Evolutionary conservation across 2,797 vertebrate species (phyloP).

Genomic region (Babyrousa celebensis): DNA sequence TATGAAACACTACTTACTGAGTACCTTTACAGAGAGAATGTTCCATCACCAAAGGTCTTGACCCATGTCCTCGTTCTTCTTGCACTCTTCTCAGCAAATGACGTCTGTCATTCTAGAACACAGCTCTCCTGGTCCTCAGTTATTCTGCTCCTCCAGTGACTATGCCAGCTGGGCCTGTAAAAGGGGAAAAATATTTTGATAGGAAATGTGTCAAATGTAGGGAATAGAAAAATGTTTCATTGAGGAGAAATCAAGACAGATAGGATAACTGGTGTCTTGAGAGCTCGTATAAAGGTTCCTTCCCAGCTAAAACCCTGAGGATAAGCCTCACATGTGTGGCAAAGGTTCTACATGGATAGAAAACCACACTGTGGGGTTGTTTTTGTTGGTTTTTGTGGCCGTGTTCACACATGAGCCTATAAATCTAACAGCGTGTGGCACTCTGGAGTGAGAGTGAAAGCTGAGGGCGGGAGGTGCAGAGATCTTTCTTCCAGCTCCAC

Average conservation of each 20-base stretch:
- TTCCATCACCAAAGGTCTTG: neutral
- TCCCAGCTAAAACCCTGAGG: neutral
- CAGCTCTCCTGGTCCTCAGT: neutral
- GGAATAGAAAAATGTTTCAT: neutral
- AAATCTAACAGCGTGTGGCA: neutral
- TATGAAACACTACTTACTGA: neutral
- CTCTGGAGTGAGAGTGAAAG: neutral
- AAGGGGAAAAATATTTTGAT: neutral
- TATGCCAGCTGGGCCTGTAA: neutral
- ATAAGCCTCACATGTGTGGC: neutral
- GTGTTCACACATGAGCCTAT: conserved; percentile 41
- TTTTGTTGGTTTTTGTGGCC: neutral
- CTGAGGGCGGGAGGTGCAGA: neutral
- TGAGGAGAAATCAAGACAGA: conserved; percentile 13
- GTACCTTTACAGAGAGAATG: neutral
- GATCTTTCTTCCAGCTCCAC: conserved; percentile 35
- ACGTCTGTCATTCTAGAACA: neutral
- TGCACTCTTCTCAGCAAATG: neutral
- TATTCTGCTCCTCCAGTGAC: neutral
- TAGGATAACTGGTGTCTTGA: neutral
- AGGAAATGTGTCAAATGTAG: conserved; percentile 31
- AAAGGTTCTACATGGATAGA: neutral
- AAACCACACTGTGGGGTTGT: neutral
- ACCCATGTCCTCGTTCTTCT: neutral
- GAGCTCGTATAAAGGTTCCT: neutral